Evolutionary conservation across 2,797 vertebrate species (phyloP).

Genomic region (Arnoldichthys spilopterus): DNA sequence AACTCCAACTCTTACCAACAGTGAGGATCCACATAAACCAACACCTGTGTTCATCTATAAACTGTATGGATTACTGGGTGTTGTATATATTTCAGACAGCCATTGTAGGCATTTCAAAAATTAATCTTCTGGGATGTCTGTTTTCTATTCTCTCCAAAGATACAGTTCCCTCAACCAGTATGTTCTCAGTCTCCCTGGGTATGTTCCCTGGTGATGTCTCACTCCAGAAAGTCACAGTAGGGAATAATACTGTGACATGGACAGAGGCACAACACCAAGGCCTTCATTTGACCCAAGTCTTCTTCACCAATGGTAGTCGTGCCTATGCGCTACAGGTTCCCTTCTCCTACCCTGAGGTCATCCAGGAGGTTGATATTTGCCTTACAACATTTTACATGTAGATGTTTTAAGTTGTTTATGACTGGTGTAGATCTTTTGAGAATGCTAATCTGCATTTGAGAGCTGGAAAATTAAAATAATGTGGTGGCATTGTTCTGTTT

Average conservation of each 20-base stretch:
- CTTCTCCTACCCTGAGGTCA: constrained; percentile 68
- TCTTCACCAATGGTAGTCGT: constrained; percentile 69
- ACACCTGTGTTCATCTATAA: not conserved
- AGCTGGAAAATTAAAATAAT: not conserved
- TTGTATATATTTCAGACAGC: not conserved
- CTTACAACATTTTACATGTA: not conserved
- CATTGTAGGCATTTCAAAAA: not conserved
- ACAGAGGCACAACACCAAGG: constrained; percentile 53
- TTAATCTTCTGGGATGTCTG: not conserved
- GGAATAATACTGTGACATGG: constrained; percentile 65
- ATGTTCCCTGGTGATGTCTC: constrained; percentile 74
- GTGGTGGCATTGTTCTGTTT: constrained; percentile 1
- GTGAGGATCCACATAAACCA: constrained; percentile 52
- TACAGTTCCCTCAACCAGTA: constrained; percentile 57
- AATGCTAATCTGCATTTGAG: not conserved
- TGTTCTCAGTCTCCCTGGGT: constrained; percentile 73
- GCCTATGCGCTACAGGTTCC: constrained; percentile 71
- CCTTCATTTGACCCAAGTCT: constrained; percentile 65
- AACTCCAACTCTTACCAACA: constrained; percentile 53
- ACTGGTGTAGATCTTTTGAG: not conserved
- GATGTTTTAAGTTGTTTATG: too few species aligned
- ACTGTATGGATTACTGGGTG: not conserved
- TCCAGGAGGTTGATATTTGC: constrained; percentile 55
- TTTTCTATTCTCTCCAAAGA: constrained; percentile 41
- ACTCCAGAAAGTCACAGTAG: constrained; percentile 70